Conservation (phyloP, 1,140 invertebrate species). For the Drosophila gunungcola region DNA sequence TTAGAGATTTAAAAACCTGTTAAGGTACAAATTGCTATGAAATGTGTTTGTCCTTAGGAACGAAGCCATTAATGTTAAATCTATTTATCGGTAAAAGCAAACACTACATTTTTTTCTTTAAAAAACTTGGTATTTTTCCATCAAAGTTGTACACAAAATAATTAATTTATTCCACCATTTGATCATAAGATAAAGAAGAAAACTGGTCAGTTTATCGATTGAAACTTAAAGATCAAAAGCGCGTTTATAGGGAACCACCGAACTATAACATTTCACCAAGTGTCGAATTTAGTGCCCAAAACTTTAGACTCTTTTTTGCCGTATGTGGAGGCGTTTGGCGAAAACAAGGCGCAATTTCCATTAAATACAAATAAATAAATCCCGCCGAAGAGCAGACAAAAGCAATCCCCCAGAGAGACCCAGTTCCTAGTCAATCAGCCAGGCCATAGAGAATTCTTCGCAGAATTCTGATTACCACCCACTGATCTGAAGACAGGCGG, state of each 20-base stretch:
- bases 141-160: conserved; percentile 1
- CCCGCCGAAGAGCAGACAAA: conserved; percentile 40
- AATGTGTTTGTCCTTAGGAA: too few relatives aligned
- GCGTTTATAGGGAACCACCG: conserved; percentile 24
- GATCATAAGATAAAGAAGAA: conserved; percentile 3
- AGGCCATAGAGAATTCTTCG: conserved; percentile 53
- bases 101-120: conserved; percentile 3
- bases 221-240: conserved; percentile 33
- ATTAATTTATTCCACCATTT: background rate
- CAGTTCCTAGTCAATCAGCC: conserved; percentile 46
- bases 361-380: conserved; percentile 74
- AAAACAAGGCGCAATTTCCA: conserved; percentile 68
- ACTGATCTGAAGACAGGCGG: conserved; percentile 7
- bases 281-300: conserved; percentile 6
- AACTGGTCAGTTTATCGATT: background rate
- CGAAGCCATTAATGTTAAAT: background rate
- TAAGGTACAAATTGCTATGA: too few relatives aligned
- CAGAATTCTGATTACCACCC: conserved; percentile 49
- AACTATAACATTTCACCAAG: conserved; percentile 17
- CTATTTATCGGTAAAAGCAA: background rate
- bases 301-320: conserved; percentile 4
- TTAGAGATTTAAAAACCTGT: too few relatives aligned
- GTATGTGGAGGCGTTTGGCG: conserved; percentile 36
- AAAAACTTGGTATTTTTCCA: conserved; percentile 14
- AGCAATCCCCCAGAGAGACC: conserved; percentile 5